Evolutionary conservation across 2,888 invertebrate genomes (phyloP).

Genomic region (Limnephilus auricula): DNA sequence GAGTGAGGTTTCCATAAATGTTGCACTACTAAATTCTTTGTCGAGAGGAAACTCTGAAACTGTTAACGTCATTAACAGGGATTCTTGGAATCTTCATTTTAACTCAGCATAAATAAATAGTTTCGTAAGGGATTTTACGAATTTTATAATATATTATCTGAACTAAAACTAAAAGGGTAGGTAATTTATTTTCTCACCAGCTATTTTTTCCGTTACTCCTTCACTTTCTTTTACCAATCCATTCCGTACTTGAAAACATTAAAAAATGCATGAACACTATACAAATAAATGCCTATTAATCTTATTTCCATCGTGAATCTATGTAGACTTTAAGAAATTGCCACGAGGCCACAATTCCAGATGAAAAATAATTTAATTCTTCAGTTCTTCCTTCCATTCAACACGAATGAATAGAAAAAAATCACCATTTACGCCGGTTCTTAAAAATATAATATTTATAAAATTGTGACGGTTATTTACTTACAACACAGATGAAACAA

Average conservation of each 20-base stretch:
- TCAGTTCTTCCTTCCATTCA: neutral
- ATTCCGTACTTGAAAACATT: neutral
- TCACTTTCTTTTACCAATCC: neutral
- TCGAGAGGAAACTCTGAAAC: neutral
- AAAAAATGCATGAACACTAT: neutral
- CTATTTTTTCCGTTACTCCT: neutral
- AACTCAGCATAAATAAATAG: neutral
- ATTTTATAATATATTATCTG: too few relatives aligned
- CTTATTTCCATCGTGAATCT: too few relatives aligned
- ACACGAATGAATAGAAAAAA: neutral
- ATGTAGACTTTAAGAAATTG: neutral
- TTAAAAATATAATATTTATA: neutral
- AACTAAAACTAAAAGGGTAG: neutral
- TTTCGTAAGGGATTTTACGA: too few relatives aligned
- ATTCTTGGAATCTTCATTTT: neutral
- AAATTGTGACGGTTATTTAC: neutral
- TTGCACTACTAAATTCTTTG: constrained; percentile 15
- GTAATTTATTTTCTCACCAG: neutral
- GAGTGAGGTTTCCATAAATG: constrained; percentile 50
- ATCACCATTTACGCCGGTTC: neutral
- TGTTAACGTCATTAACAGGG: neutral
- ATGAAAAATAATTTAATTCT: neutral
- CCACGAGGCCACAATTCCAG: neutral
- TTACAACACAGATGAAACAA: neutral
- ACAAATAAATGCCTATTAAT: neutral